Percentiles rank a stretch among this genome's conserved stretches.
Evolutionary conservation across 2,113 vertebrate species (phyloP).

Genomic region (Mesoclemmys tuberculata): DNA sequence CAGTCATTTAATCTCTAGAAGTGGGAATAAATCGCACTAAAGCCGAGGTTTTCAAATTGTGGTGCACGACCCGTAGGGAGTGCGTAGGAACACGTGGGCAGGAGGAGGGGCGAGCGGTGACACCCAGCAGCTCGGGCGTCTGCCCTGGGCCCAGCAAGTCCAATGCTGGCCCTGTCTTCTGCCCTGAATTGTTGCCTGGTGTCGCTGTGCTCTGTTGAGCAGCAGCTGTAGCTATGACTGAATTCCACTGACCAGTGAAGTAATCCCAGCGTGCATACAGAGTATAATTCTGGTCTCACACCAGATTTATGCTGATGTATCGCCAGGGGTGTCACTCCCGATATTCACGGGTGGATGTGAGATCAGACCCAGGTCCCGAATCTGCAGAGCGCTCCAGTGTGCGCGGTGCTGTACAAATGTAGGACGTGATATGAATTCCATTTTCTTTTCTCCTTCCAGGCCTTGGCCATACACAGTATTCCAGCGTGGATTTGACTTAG

Average conservation of each 20-base stretch:
- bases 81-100: not conserved
- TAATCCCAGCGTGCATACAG: not conserved
- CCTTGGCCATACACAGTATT: slow-evolving; percentile 99
- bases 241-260: not conserved
- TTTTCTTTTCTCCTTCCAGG: slow-evolving; percentile 76
- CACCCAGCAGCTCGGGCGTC: not conserved
- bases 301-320: not conserved
- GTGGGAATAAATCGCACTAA: not conserved
- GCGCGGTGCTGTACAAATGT: fast-evolving
- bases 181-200: not conserved
- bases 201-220: not conserved
- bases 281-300: not conserved
- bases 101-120: no score
- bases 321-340: not conserved
- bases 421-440: not conserved
- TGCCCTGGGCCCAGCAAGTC: not conserved
- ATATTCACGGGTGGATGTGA: not conserved
- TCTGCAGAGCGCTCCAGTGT: fast-evolving
- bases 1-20: not conserved
- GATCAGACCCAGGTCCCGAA: not conserved
- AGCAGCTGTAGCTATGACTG: not conserved
- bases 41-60: no score
- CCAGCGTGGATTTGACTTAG: slow-evolving; percentile 97
- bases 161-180: not conserved
- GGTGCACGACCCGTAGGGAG: no score